These are phyloP conservation scores for Chesias legatella DNA, from an alignment of 2,888 invertebrate species.

Conservation along the genomic window DNA sequence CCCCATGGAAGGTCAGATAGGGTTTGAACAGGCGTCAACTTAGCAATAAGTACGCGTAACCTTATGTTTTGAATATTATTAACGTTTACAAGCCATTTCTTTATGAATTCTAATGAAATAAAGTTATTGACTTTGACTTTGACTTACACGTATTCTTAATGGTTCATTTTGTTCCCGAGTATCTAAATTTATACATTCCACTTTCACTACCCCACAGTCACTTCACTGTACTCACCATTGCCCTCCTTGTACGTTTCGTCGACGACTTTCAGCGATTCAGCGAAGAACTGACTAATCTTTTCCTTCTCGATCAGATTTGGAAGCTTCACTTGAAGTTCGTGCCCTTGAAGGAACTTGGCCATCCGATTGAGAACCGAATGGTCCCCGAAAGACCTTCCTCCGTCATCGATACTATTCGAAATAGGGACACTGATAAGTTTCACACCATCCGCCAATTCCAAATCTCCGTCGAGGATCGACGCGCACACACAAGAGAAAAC, in stretches of 20 bases:
- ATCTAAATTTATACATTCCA: too few relatives aligned
- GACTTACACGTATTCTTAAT: too few relatives aligned
- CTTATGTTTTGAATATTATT: too few relatives aligned
- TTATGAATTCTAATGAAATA: too few relatives aligned
- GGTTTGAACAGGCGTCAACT: too few relatives aligned
- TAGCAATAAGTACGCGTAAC: too few relatives aligned
- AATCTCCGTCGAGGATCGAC: conserved; percentile 69
- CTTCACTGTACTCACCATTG: conserved; percentile 64
- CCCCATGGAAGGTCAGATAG: too few relatives aligned
- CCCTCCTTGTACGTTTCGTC: conserved; percentile 67
- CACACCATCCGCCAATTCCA: conserved; percentile 83
- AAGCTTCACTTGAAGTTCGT: conserved; percentile 86
- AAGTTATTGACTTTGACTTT: too few relatives aligned
- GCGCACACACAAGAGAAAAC: conserved; percentile 42
- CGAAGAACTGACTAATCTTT: conserved; percentile 81
- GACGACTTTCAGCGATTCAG: conserved; percentile 74
- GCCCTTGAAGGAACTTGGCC: conserved; percentile 84
- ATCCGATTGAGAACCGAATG: conserved; percentile 79
- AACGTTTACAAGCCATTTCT: too few relatives aligned
- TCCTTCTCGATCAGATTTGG: conserved; percentile 85
- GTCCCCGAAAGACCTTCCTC: conserved; percentile 69
- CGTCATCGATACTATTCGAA: conserved; percentile 72
- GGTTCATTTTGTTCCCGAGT: too few relatives aligned
- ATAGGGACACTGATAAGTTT: conserved; percentile 79
- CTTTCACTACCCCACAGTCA: conserved; percentile 3